A percentile compares a stretch with the other conserved stretches of the same genome.
These are phyloP conservation scores for Didymodactylos carnosus DNA, from an alignment of 2,888 invertebrate species.

Conservation along the genomic window DNA sequence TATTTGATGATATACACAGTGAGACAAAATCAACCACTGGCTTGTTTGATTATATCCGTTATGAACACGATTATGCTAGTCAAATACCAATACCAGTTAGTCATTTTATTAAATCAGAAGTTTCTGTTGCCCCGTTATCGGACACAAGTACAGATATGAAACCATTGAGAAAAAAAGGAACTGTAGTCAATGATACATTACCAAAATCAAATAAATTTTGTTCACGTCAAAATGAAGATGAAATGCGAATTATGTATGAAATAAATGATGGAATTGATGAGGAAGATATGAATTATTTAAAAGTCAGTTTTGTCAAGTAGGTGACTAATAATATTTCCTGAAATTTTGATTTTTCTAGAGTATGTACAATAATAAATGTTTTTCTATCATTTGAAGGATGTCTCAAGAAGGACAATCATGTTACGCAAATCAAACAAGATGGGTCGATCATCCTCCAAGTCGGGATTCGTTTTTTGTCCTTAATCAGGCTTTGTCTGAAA, in stretches of 20 bases:
- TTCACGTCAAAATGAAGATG: conserved; percentile 38
- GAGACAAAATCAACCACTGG: too few species aligned
- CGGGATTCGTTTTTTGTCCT: conserved; percentile 16
- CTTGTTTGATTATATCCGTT: background rate
- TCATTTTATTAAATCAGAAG: too few species aligned
- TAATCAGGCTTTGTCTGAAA: conserved; percentile 17
- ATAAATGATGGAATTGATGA: conserved; percentile 65
- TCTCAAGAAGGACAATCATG: conserved; percentile 27
- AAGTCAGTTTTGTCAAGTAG: conserved; percentile 61
- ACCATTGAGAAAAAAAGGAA: too few species aligned
- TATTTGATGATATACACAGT: too few species aligned
- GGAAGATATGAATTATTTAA: conserved; percentile 66
- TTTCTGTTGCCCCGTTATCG: too few species aligned
- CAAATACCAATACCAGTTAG: background rate
- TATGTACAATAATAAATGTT: too few species aligned
- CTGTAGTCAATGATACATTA: too few species aligned
- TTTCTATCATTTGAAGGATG: conserved; percentile 9
- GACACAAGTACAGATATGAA: too few species aligned
- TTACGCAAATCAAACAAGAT: conserved; percentile 80
- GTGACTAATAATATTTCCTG: conserved; percentile 54
- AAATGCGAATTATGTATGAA: conserved; percentile 64
- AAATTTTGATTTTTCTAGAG: too few species aligned
- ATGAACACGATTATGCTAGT: background rate
- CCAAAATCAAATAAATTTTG: conserved; percentile 25
- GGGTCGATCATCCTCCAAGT: conserved; percentile 65